Evolutionary conservation across 2,797 vertebrate species (phyloP), one percentile per base, ranked within the genome.

Genomic region (Gambelia wislizenii): DNA sequence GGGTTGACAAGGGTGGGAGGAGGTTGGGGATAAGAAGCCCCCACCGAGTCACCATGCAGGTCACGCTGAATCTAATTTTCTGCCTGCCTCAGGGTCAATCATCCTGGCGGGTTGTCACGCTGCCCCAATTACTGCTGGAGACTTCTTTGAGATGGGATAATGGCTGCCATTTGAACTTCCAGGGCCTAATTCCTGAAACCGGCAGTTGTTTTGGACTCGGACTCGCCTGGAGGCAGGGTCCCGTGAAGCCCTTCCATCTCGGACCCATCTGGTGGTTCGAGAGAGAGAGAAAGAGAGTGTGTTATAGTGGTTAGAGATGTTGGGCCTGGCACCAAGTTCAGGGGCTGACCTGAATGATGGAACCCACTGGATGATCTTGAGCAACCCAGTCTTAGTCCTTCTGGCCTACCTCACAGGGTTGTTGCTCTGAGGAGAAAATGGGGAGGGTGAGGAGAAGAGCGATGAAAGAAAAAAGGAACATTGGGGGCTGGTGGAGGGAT

Each of bases 21-120:
- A 59, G 56, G 56, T 20, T 59, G 20, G 64, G 39, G 13, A 61
- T 36, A n/a, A 33, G 16, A n/a, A 1, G 13, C 5, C 25, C 33
- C 54, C 52, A 18, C 69, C 42, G 13, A 27, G 79, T 49, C 69
- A 64, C 33, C 33, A 10, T 2, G 14, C 39, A 27, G 79, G 79
- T 88, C 86, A 75, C 9, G 54, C 69, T 47, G 69, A 36, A 75
- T 88, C 79, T 75, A 30, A 88, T 88, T 74, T 88, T 75, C 79
- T 75, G 79, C 86, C 42, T 47, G 79, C 79, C 86, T 74, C 52
- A 2, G 42, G 86, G 86, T 87, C 78, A 82, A 10, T 25, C 78
- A 1, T 12, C 39, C 52, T 36, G 67, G 67, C 67, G 64, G 77
- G 67, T 54, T 87, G 67, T 87, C 86, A 75, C 67, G 39, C 69